Evolutionary conservation across 2,797 vertebrate genomes (phyloP).

Genomic region (Remorina albescens): DNA sequence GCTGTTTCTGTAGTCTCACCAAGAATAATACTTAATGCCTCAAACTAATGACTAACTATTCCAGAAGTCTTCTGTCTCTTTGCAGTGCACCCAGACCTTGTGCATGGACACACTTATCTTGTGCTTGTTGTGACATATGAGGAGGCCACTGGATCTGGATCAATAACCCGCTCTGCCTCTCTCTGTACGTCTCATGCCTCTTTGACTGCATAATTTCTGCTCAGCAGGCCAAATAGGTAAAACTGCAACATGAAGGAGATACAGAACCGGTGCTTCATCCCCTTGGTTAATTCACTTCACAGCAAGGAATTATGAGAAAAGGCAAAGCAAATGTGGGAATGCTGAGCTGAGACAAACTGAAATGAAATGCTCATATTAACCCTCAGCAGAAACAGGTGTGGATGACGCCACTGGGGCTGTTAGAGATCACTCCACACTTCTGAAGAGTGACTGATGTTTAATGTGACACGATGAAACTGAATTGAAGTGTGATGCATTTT

Average conservation of each 20-base stretch:
- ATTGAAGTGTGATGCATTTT: slow-evolving; percentile 30
- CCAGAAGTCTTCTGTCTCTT: not conserved
- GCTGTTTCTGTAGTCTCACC: too few relatives aligned
- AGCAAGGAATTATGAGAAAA: slow-evolving; percentile 20
- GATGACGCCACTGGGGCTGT: slow-evolving; percentile 34
- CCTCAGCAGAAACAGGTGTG: slow-evolving; percentile 24
- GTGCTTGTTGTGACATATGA: slow-evolving; percentile 35
- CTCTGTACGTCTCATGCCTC: slow-evolving; percentile 10
- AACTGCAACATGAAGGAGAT: slow-evolving; percentile 27
- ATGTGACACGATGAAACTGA: slow-evolving; percentile 22
- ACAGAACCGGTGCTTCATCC: slow-evolving; percentile 29
- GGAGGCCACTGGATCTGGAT: not conserved
- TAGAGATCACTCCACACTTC: slow-evolving; percentile 26
- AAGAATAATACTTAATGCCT: not conserved
- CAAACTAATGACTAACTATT: not conserved
- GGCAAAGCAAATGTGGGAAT: slow-evolving; percentile 22
- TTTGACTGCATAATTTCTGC: slow-evolving; percentile 53
- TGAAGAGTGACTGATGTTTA: slow-evolving; percentile 37
- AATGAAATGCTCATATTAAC: slow-evolving; percentile 46
- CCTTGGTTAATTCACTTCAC: slow-evolving; percentile 30
- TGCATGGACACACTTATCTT: slow-evolving; percentile 21
- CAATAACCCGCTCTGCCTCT: slow-evolving; percentile 13
- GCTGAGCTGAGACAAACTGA: slow-evolving; percentile 51
- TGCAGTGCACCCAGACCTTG: slow-evolving; percentile 17
- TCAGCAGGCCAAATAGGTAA: slow-evolving; percentile 9